These are phyloP conservation scores for Agapetus fuscipes DNA, from an alignment of 2,888 invertebrate genomes.

Conservation along the genomic window DNA sequence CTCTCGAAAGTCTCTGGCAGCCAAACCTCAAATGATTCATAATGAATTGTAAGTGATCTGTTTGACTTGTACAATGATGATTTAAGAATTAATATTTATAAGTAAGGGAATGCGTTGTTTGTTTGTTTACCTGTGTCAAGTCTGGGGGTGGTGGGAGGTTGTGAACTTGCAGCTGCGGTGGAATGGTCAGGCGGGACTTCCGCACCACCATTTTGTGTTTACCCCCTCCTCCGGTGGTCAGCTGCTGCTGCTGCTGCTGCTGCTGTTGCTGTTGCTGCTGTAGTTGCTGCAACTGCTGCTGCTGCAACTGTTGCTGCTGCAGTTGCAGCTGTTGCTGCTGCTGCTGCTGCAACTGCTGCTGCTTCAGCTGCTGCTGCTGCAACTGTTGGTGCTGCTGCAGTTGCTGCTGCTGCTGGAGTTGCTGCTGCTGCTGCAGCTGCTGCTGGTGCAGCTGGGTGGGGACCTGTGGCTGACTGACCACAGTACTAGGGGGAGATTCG, in stretches of 20 bases:
- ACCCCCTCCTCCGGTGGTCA: conserved; percentile 10
- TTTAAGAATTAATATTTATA: no score
- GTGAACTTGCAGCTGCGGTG: conserved; percentile 31
- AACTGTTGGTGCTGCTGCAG: conserved; percentile 18
- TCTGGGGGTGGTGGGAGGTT: conserved; percentile 42
- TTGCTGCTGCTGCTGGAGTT: conserved; percentile 13
- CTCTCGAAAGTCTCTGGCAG: no score
- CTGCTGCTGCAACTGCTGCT: conserved; percentile 22
- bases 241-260: conserved; percentile 25
- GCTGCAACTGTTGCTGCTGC: conserved; percentile 17
- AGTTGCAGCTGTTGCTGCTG: no score
- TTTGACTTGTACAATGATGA: no score
- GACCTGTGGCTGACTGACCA: conserved; percentile 30
- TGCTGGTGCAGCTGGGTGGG: conserved; percentile 24
- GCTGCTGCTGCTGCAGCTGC: conserved; percentile 11
- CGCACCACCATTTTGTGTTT: conserved; percentile 25
- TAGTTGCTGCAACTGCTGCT: conserved; percentile 23
- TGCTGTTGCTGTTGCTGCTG: conserved; percentile 25
- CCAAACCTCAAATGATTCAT: no score
- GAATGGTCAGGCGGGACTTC: conserved; percentile 36
- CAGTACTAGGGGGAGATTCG: conserved; percentile 26
- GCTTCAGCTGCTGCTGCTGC: conserved; percentile 25
- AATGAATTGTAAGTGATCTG: no score
- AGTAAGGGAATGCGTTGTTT: no score
- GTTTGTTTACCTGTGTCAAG: conserved; percentile 35